A percentile compares a stretch with the other conserved stretches of the same genome.
Evolutionary conservation across 2,113 vertebrate species (phyloP).

Genomic region (Ariopsis seemanni): DNA sequence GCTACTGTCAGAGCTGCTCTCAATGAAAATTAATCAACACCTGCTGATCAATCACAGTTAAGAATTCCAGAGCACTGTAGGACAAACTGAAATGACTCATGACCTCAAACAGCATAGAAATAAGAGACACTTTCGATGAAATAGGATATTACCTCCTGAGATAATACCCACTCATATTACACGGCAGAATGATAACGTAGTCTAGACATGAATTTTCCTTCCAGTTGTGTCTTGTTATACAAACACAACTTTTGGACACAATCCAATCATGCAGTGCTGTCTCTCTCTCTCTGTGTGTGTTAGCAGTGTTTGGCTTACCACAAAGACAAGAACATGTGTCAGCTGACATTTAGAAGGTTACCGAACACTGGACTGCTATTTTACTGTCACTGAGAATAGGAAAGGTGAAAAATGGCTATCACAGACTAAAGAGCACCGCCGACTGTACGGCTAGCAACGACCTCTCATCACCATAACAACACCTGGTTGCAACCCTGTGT

Average conservation of each 20-base stretch:
- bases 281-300: slow-evolving; percentile 9
- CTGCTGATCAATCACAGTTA: not conserved
- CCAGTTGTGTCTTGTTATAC: not conserved
- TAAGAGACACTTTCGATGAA: not conserved
- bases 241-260: slow-evolving; percentile 29
- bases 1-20: not conserved
- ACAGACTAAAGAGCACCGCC: slow-evolving; percentile 25
- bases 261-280: slow-evolving; percentile 6
- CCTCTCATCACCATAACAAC: slow-evolving; percentile 59
- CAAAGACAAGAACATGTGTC: slow-evolving; percentile 23
- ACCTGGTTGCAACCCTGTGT: slow-evolving; percentile 32
- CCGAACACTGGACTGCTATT: slow-evolving; percentile 42
- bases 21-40: not conserved
- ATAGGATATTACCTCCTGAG: slow-evolving; percentile 2
- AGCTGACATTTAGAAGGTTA: slow-evolving; percentile 60
- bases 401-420: slow-evolving; percentile 42
- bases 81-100: not conserved
- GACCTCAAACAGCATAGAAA: not conserved
- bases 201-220: slow-evolving; percentile 31
- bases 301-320: slow-evolving; percentile 28
- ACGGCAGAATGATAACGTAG: slow-evolving; percentile 2
- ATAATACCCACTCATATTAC: slow-evolving; percentile 24
- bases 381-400: slow-evolving; percentile 23
- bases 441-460: slow-evolving; percentile 38
- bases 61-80: not conserved